Conservation (phyloP, 2,113 vertebrate species). For the Steatornis caripensis region DNA sequence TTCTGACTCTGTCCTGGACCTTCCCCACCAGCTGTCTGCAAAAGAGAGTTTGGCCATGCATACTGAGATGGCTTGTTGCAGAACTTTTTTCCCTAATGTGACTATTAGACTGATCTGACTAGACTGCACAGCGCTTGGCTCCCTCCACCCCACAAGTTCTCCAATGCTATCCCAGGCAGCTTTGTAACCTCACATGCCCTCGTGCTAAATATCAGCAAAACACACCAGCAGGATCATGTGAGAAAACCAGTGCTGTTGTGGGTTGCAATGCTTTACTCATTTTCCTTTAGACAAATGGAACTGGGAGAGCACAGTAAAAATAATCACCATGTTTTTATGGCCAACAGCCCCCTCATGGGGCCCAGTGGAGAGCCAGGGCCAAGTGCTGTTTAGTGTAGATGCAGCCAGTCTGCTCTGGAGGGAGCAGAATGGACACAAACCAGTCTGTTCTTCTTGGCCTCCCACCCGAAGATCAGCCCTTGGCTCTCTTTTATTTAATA, state of each 20-base stretch:
- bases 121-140: fast-evolving
- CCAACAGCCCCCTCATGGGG: not conserved
- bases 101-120: not conserved
- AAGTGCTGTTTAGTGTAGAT: not conserved
- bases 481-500: not conserved
- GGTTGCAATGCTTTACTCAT: not conserved
- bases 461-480: not conserved
- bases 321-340: not conserved
- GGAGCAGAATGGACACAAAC: not conserved
- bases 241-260: not conserved
- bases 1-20: not conserved
- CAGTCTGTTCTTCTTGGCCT: not conserved
- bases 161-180: not conserved
- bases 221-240: not conserved
- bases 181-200: not conserved
- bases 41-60: not conserved
- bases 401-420: not conserved
- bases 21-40: not conserved
- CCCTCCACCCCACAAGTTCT: not conserved
- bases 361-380: not conserved
- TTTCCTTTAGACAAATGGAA: not conserved
- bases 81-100: not conserved
- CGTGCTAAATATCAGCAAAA: not conserved
- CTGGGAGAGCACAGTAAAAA: not conserved
- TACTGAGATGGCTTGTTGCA: not conserved